Percentiles rank a stretch among this genome's conserved stretches.
Evolutionary conservation across 2,797 vertebrate genomes (phyloP).

Genomic region (Protonibea diacanthus): DNA sequence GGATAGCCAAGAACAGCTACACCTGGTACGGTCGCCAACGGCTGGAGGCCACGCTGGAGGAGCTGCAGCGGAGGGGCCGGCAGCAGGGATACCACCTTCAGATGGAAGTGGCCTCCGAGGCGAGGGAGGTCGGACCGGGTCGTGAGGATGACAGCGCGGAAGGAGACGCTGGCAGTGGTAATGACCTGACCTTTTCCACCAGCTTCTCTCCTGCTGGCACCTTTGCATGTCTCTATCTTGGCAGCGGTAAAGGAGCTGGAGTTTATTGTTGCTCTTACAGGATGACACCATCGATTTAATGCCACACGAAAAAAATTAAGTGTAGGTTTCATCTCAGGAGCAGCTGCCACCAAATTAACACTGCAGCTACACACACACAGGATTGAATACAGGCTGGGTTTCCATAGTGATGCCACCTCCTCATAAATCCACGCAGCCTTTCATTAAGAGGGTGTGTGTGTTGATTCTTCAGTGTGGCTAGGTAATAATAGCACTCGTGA

Average conservation of each 20-base stretch:
- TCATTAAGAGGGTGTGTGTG: constrained; percentile 9
- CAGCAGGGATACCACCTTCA: constrained; percentile 91
- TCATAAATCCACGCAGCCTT: background rate
- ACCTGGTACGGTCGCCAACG: constrained; percentile 91
- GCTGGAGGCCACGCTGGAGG: constrained; percentile 87
- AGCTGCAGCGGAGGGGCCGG: constrained; percentile 87
- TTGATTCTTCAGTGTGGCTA: constrained; percentile 1
- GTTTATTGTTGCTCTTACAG: background rate
- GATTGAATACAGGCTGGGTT: constrained; percentile 5
- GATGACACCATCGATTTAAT: constrained; percentile 11
- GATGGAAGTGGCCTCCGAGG: constrained; percentile 80
- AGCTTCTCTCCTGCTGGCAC: too few relatives aligned
- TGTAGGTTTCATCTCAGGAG: background rate
- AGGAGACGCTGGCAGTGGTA: constrained; percentile 86
- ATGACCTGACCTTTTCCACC: constrained; percentile 22
- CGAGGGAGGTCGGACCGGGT: constrained; percentile 37
- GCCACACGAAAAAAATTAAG: background rate
- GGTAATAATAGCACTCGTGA: background rate
- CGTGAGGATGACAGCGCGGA: constrained; percentile 76
- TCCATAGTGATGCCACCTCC: constrained; percentile 16
- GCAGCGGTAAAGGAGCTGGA: background rate
- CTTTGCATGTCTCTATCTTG: background rate
- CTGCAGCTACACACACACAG: background rate
- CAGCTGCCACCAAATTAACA: constrained; percentile 16
- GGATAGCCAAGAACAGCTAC: constrained; percentile 95